A percentile compares a stretch with the other conserved stretches of the same genome.
phyloP scores from a whole-genome alignment of 2,888 invertebrate genomes.

The Lapara coniferarum region DNA sequence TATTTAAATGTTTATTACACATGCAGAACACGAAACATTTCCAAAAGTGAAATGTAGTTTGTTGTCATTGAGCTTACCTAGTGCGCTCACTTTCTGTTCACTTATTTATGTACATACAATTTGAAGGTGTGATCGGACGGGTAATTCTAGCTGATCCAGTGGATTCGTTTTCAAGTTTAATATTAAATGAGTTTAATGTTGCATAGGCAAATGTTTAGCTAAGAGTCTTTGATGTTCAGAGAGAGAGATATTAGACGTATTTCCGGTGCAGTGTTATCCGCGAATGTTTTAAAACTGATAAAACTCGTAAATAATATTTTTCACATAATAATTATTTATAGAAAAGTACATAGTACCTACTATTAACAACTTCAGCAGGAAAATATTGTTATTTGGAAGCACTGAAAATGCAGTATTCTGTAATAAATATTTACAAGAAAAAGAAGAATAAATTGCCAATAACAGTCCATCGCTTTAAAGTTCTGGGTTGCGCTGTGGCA shows the following conservation, averaged over 20 bases:
- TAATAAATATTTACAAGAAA: too few relatives aligned
- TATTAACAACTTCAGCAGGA: too few relatives aligned
- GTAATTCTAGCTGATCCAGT: background rate
- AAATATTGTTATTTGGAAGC: too few relatives aligned
- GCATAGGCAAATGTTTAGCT: background rate
- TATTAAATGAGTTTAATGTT: background rate
- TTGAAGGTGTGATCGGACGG: slow-evolving; percentile 38
- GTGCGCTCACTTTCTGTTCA: background rate
- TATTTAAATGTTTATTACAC: too few relatives aligned
- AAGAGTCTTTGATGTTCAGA: background rate
- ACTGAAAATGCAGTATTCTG: too few relatives aligned
- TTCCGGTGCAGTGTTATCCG: background rate
- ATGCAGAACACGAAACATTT: too few relatives aligned
- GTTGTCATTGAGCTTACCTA: background rate
- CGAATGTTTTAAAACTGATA: background rate
- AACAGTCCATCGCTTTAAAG: too few relatives aligned
- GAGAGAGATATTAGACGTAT: background rate
- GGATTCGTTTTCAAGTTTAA: slow-evolving; percentile 6
- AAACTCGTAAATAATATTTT: background rate
- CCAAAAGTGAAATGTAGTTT: too few relatives aligned
- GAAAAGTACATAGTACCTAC: too few relatives aligned
- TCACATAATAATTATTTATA: background rate
- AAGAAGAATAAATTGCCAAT: too few relatives aligned
- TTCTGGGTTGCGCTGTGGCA: too few relatives aligned
- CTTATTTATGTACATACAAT: slow-evolving; percentile 35